Evolutionary conservation across 1,140 invertebrate genomes (phyloP).

Genomic region (Heliconius melpomene): DNA sequence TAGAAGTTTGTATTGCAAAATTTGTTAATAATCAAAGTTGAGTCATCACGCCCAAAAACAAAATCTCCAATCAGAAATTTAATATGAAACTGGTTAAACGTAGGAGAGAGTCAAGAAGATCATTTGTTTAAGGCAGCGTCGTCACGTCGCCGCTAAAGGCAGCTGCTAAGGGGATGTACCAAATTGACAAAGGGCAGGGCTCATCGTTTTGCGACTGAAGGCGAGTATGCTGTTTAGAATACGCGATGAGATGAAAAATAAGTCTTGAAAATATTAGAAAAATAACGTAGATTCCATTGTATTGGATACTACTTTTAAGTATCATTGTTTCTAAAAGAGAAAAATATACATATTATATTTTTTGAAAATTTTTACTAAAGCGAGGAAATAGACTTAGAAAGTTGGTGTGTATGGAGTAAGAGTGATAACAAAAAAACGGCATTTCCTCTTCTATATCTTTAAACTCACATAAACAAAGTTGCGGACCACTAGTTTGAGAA

Average conservation of each 20-base stretch:
- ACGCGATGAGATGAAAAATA: constrained; percentile 33
- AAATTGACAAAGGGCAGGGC: constrained; percentile 44
- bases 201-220: constrained; percentile 40
- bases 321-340: not conserved
- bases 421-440: too few relatives aligned
- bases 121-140: constrained; percentile 24
- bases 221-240: constrained; percentile 30
- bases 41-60: not conserved
- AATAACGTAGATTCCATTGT: not conserved
- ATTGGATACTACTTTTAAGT: not conserved
- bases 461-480: too few relatives aligned
- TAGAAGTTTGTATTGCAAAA: not conserved
- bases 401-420: too few relatives aligned
- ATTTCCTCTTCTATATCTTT: too few relatives aligned
- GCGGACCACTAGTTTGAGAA: too few relatives aligned
- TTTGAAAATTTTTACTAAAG: not conserved
- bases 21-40: not conserved
- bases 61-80: constrained; percentile 1
- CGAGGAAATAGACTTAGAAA: too few relatives aligned
- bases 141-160: constrained; percentile 24
- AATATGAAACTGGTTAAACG: constrained; percentile 10
- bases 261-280: constrained; percentile 6
- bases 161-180: constrained; percentile 33
- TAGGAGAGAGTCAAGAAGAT: constrained; percentile 20
- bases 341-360: not conserved